Base-by-base conservation (phyloP, 64 coral and sea anemone genomes). In the Dendrophyllia cribrosa region DNA sequence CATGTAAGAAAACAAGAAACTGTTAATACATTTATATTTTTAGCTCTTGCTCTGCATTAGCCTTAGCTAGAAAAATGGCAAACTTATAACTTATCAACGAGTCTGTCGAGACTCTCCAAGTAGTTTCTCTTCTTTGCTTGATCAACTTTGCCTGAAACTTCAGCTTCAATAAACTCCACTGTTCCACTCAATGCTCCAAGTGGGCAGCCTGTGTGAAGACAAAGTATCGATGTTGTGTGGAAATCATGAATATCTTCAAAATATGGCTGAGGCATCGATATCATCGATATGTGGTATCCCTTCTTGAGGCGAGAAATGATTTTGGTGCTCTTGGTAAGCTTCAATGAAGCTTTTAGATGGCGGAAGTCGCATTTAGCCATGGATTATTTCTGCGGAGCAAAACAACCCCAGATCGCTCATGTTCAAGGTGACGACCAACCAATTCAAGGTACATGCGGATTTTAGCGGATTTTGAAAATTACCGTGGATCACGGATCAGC, bases 391-490 rank as follows among this genome's bases (percentile, higher is more conserved):
- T 43, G n/a, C n/a, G n/a, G 58, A 58, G 58, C 14, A 19, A 4
- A 63, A 26, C 78, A 6, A 45, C 6, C 15, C 78, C 78, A 10
- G 5, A 19, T 48, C 78, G 78, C 13, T 5, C 24, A 63, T 82
- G 59, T 10, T 82, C 78, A 14, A 82, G 78, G 58, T 46, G 25
- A 43, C 78, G 78, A 48, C 58, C 59, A 47, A 63, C 78, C 58
- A 82, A 63, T 17, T 82, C 78, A 17, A 82, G 78, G 23, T 46
- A 62, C 78, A 82, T 82, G n/a, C n/a, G n/a, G n/a, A n/a, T n/a
- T n/a, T n/a, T n/a, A n/a, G n/a, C n/a, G n/a, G n/a, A n/a, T n/a
- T n/a, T n/a, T n/a, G n/a, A n/a, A n/a, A n/a, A n/a, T n/a, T n/a
- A n/a, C n/a, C n/a, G n/a, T n/a, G n/a, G n/a, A n/a, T n/a, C n/a